A percentile compares a stretch with the other conserved stretches of the same genome.
Evolutionary conservation across 35 echinoderm and acorn worm species (phyloP).

Genomic region (Stichopus chloronotus): DNA sequence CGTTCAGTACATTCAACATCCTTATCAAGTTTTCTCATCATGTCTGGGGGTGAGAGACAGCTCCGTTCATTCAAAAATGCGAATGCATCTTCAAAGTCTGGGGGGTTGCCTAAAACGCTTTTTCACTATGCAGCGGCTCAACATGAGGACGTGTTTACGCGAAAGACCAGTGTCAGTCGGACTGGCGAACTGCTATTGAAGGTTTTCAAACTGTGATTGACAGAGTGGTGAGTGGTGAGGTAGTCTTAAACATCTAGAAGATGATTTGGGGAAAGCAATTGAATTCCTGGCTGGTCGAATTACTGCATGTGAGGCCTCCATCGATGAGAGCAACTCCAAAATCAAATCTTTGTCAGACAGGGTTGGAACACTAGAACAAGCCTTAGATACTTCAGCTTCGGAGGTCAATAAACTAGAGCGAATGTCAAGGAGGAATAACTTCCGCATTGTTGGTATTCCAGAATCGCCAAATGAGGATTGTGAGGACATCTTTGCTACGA

Average conservation of each 20-base stretch:
- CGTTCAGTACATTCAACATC: neutral
- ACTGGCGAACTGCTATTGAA: neutral
- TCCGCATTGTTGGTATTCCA: slow-evolving; percentile 6
- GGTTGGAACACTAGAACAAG: neutral
- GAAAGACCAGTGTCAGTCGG: slow-evolving; percentile 9
- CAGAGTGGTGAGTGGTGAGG: neutral
- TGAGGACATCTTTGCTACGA: neutral
- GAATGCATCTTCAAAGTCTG: neutral
- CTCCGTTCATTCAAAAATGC: neutral
- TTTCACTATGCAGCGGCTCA: neutral
- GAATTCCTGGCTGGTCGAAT: neutral
- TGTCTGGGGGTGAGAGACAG: neutral
- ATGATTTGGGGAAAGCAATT: neutral
- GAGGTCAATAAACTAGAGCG: slow-evolving; percentile 25
- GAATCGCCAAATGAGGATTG: neutral
- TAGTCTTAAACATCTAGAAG: neutral
- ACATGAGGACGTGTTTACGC: neutral
- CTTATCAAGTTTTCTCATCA: slow-evolving; percentile 4
- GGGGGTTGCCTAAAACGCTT: neutral
- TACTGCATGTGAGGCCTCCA: neutral
- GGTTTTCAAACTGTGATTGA: neutral
- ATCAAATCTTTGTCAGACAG: neutral
- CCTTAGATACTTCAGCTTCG: neutral
- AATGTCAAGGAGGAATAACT: neutral
- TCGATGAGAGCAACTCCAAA: neutral